Evolutionary conservation across 2,113 vertebrate species (phyloP), one percentile per base, ranked within the genome.

Genomic region (Vulpes ferrilata): DNA sequence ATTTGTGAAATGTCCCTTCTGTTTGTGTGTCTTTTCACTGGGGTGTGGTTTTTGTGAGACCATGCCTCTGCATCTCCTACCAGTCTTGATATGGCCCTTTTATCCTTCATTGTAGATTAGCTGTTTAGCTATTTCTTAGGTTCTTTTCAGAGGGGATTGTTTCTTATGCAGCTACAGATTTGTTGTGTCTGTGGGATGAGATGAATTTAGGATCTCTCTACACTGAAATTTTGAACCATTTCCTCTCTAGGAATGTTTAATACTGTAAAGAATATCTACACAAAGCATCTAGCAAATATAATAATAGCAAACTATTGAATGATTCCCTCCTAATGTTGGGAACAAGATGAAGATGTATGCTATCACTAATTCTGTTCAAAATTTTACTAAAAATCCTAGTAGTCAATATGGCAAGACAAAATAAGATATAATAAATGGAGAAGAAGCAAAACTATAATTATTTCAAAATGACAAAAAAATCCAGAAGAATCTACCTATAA

Each of bases 381-480:
- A 65, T 65, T 88, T 97, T 73, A 79, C 62, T 80, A 48, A 92
- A 88, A 73, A n/a, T 90, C 10, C 15, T 65, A 73, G 55, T 0
- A 71, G 19, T 73, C 55, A 65, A 80, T 80, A 80, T n/a, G 15
- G 15, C 11, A 89, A 85, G 51, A 82, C 60, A 71, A 94, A 85
- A 27, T 1, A 73, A 83, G 25, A 78, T 32, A 32, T n/a, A 83
- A 62, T 19, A 92, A 88, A 65, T 20, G 10, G 16, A 79, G 15
- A 53, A 96, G 12, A 82, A 74, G 76, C 62, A 65, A 76, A 93
- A 67, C 48, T 64, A 19, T 57, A 74, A 90, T 15, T 95, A 92
- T 73, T 93, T 89, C 19, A 51, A 95, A 81, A 30, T 60, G 62
- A 74, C 2, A 62, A 90, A 48, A 85, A 78, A 43, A 65, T 89